Evolutionary conservation across 2,888 invertebrate genomes (phyloP).

Genomic region (Patella depressa): DNA sequence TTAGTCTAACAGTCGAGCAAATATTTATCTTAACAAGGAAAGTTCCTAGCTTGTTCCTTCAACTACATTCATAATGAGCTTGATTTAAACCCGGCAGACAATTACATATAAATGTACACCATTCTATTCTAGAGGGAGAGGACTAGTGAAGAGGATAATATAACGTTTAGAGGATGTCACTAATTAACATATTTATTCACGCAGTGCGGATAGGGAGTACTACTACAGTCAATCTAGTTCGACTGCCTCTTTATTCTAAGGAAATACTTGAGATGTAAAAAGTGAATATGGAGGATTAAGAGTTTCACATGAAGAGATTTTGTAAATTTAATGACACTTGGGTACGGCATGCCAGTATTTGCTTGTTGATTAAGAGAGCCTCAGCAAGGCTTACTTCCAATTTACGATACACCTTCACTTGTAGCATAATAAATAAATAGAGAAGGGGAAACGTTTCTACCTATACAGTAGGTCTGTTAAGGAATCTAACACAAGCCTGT

Average conservation of each 20-base stretch:
- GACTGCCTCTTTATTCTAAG: not conserved
- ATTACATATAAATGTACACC: too few species aligned
- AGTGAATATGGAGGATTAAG: not conserved
- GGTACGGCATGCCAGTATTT: conserved; percentile 10
- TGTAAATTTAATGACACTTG: conserved; percentile 11
- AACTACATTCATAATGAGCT: too few species aligned
- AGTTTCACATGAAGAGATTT: conserved; percentile 1
- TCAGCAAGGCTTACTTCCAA: conserved; percentile 8
- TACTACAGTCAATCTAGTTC: too few species aligned
- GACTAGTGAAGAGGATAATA: too few species aligned
- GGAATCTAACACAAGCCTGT: conserved; percentile 1
- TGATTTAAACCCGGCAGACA: too few species aligned
- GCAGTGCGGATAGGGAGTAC: too few species aligned
- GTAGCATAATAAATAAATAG: conserved; percentile 12
- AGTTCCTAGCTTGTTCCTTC: too few species aligned
- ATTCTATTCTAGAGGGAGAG: too few species aligned
- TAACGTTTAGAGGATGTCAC: too few species aligned
- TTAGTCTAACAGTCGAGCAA: too few species aligned
- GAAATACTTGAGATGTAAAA: not conserved
- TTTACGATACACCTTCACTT: conserved; percentile 10
- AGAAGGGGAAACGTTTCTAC: conserved; percentile 1
- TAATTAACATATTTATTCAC: too few species aligned
- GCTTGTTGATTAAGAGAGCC: conserved; percentile 2
- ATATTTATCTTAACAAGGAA: too few species aligned
- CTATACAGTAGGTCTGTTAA: not conserved